Percentiles rank a stretch among this genome's conserved stretches.
phyloP scores from a whole-genome alignment of 2,797 vertebrate species.

The Hoplostethus mediterraneus region DNA sequence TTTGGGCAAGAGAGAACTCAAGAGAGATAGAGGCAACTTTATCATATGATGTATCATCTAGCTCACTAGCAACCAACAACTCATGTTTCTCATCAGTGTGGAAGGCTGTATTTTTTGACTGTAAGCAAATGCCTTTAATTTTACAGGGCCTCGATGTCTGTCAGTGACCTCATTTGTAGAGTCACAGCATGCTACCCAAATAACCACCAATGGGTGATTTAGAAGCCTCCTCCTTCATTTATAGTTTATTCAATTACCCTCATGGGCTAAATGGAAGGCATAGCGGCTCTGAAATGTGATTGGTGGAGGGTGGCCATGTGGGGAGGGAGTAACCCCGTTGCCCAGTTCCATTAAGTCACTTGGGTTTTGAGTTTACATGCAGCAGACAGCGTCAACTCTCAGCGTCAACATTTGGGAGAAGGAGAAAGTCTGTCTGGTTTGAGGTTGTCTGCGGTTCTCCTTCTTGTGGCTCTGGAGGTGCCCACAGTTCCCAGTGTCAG shows the following conservation, averaged over 20 bases:
- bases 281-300: conserved; percentile 54
- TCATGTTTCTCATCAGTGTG: background rate
- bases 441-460: conserved; percentile 82
- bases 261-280: conserved; percentile 68
- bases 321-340: conserved; percentile 55
- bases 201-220: conserved; percentile 62
- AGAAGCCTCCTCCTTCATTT: conserved; percentile 74
- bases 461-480: conserved; percentile 81
- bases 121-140: conserved; percentile 42
- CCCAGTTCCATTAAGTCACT: conserved; percentile 83
- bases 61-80: conserved; percentile 10
- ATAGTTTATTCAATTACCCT: conserved; percentile 71
- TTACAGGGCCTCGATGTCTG: conserved; percentile 62
- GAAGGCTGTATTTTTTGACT: conserved; percentile 14
- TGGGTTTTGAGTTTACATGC: conserved; percentile 74
- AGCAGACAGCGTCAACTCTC: conserved; percentile 75
- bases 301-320: conserved; percentile 59
- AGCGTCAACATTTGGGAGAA: conserved; percentile 77
- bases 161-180: conserved; percentile 69
- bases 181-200: conserved; percentile 56
- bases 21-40: background rate
- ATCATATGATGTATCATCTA: conserved; percentile 7
- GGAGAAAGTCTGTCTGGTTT: conserved; percentile 81
- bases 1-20: background rate
- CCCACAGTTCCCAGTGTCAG: conserved; percentile 79